A percentile compares a stretch with the other conserved stretches of the same genome.
Conservation (phyloP, 2,113 vertebrate genomes). For the Macquaria australasica region DNA sequence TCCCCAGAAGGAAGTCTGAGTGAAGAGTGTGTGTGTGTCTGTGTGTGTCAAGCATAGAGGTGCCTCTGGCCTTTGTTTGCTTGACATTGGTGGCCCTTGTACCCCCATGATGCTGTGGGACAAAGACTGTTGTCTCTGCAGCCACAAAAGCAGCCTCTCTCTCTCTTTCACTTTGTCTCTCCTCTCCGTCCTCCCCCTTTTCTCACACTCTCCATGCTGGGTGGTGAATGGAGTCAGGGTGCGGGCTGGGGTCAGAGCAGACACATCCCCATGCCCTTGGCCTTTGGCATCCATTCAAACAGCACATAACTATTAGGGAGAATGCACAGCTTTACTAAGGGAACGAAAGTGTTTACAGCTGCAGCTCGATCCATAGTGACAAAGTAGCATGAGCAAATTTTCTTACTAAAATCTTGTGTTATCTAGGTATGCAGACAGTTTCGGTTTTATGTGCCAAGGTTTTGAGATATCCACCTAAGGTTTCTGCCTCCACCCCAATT, state of each 20-base stretch:
- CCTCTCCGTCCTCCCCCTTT: constrained; percentile 74
- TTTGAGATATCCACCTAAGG: constrained; percentile 3
- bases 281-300: constrained; percentile 65
- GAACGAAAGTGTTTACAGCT: constrained; percentile 19
- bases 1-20: constrained; percentile 61
- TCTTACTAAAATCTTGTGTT: neutral
- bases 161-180: constrained; percentile 68
- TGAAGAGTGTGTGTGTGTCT: constrained; percentile 42
- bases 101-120: constrained; percentile 73
- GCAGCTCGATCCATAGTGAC: constrained; percentile 30
- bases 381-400: neutral
- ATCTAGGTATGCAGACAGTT: neutral
- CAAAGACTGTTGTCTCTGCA: constrained; percentile 85
- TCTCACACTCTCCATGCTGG: constrained; percentile 81
- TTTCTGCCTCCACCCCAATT: neutral
- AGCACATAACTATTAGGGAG: constrained; percentile 55
- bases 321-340: constrained; percentile 36
- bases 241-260: constrained; percentile 69
- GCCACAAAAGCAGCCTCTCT: constrained; percentile 85
- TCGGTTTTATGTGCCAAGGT: neutral
- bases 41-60: constrained; percentile 60
- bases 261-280: constrained; percentile 59
- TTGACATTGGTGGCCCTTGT: constrained; percentile 87
- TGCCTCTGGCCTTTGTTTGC: constrained; percentile 84
- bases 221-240: constrained; percentile 76